phyloP scores from a whole-genome alignment of 1,140 invertebrate species.

The Rhopalosiphum maidis region DNA sequence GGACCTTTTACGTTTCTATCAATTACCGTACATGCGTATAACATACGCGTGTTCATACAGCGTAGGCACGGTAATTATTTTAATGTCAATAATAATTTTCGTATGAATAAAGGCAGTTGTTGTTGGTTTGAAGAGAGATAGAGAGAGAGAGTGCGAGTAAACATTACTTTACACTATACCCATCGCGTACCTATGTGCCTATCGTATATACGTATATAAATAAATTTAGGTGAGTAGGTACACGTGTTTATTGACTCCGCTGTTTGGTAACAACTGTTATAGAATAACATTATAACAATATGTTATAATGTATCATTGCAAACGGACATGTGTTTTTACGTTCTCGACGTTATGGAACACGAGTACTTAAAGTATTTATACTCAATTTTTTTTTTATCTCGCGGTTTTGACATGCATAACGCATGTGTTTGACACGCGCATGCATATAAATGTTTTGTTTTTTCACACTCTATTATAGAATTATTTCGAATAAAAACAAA shows the following conservation, averaged over 20 bases:
- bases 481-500: background rate
- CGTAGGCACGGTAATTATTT: background rate
- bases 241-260: no score
- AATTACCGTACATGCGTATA: background rate
- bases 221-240: background rate
- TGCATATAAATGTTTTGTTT: background rate
- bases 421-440: no score
- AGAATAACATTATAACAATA: background rate
- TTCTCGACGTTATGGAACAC: background rate
- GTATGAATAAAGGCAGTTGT: background rate
- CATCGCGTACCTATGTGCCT: no score
- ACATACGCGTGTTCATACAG: background rate
- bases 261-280: background rate
- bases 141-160: background rate
- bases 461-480: background rate
- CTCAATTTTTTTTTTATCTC: background rate
- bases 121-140: background rate
- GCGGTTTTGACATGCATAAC: background rate
- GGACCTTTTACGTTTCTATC: background rate
- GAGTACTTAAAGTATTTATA: background rate
- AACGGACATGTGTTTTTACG: background rate
- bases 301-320: background rate
- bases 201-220: background rate
- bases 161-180: background rate
- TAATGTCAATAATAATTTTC: background rate